phyloP scores from a whole-genome alignment of 1,140 invertebrate species.

The Chironomus striatipennis region DNA sequence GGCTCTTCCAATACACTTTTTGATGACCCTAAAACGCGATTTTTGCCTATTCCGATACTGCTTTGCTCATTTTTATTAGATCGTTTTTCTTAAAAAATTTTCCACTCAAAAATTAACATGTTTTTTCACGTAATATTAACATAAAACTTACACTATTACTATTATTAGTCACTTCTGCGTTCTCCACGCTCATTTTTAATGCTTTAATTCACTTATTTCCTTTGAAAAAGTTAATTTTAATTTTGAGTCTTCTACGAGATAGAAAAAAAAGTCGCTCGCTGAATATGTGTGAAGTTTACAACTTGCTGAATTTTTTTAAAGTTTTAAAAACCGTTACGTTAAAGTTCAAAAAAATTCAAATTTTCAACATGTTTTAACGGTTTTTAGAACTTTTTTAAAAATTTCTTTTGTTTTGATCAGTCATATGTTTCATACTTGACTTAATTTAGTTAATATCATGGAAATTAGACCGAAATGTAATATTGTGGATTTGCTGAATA shows the following conservation, averaged over 20 bases:
- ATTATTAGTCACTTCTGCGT: slow-evolving; percentile 18
- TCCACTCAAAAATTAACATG: background rate
- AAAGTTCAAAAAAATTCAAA: too few species aligned
- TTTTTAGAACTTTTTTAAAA: too few species aligned
- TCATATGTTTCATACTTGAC: too few species aligned
- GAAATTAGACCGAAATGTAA: background rate
- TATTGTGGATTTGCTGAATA: background rate
- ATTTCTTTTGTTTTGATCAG: too few species aligned
- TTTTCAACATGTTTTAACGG: too few species aligned
- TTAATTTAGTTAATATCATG: too few species aligned
- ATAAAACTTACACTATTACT: slow-evolving; percentile 21
- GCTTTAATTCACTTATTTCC: background rate
- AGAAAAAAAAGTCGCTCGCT: too few species aligned
- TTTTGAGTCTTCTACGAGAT: too few species aligned
- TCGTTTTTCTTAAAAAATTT: background rate
- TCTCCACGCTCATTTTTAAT: slow-evolving; percentile 32
- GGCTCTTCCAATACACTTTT: background rate
- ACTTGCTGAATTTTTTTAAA: too few species aligned
- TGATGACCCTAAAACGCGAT: slow-evolving; percentile 17
- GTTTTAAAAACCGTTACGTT: too few species aligned
- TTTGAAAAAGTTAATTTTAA: background rate
- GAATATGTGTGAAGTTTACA: too few species aligned
- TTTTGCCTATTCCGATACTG: slow-evolving; percentile 25
- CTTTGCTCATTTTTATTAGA: slow-evolving; percentile 26
- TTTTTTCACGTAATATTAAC: background rate